Evolutionary conservation across 2,888 invertebrate genomes (phyloP).

Genomic region (Himalopsyche kuldschensis): DNA sequence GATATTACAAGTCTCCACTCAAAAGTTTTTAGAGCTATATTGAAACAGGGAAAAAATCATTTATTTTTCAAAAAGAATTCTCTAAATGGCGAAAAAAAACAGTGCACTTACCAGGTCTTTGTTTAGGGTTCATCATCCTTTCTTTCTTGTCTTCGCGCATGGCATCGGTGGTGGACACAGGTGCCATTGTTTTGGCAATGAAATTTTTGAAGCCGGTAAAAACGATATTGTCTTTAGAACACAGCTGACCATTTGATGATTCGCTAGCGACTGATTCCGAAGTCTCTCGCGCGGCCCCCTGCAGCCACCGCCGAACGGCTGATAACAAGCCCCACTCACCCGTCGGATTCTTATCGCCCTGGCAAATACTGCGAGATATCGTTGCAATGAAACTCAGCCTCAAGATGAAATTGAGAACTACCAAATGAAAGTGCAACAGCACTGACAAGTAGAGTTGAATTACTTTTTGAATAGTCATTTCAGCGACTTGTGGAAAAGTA

Average conservation of each 20-base stretch:
- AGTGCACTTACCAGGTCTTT: slow-evolving; percentile 22
- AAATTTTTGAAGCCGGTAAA: background rate
- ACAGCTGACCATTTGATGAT: slow-evolving; percentile 43
- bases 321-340: slow-evolving; percentile 20
- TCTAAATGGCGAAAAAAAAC: too few species aligned
- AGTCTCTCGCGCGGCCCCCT: slow-evolving; percentile 42
- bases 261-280: slow-evolving; percentile 49
- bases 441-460: slow-evolving; percentile 36
- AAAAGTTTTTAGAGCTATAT: too few species aligned
- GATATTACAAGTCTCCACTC: too few species aligned
- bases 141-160: slow-evolving; percentile 61
- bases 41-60: too few species aligned
- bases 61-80: too few species aligned
- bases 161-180: slow-evolving; percentile 58
- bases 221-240: background rate
- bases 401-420: slow-evolving; percentile 27
- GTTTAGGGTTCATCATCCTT: slow-evolving; percentile 41
- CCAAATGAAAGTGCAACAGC: slow-evolving; percentile 36
- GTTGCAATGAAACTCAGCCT: slow-evolving; percentile 34
- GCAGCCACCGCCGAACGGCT: slow-evolving; percentile 16
- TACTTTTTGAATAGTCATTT: slow-evolving; percentile 33
- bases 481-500: slow-evolving; percentile 17
- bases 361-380: slow-evolving; percentile 21
- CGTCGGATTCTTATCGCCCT: slow-evolving; percentile 18
- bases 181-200: slow-evolving; percentile 56